Evolutionary conservation across 2,888 invertebrate genomes (phyloP).

Genomic region (Ochropleura leucogaster): DNA sequence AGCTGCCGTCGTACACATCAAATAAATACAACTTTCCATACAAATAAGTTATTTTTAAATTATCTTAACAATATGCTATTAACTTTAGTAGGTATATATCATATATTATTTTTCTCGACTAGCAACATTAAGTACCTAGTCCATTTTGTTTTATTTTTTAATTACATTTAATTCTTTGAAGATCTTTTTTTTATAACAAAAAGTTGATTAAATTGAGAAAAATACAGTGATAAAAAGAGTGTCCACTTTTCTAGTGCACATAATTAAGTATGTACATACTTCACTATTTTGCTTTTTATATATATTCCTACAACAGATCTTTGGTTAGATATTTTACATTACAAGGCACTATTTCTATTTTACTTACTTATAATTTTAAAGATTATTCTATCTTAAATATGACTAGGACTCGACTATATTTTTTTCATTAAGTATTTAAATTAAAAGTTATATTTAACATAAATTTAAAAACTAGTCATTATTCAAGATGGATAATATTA

Average conservation of each 20-base stretch:
- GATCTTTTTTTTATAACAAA: constrained; percentile 1
- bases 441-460: constrained; percentile 28
- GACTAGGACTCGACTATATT: constrained; percentile 66
- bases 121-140: constrained; percentile 49
- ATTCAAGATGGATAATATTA: constrained; percentile 42
- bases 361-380: constrained; percentile 21
- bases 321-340: constrained; percentile 55
- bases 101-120: constrained; percentile 54
- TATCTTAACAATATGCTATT: constrained; percentile 19
- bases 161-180: constrained; percentile 10
- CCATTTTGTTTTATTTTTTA: constrained; percentile 46
- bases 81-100: not conserved
- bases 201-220: constrained; percentile 3
- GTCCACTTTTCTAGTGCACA: constrained; percentile 7
- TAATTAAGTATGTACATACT: constrained; percentile 2
- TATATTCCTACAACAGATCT: constrained; percentile 37
- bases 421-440: constrained; percentile 27
- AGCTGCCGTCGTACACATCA: constrained; percentile 62
- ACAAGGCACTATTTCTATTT: constrained; percentile 51
- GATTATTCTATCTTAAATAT: constrained; percentile 49
- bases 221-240: not conserved
- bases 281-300: constrained; percentile 4
- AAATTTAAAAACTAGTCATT: constrained; percentile 39
- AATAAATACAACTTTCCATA: constrained; percentile 65
- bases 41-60: constrained; percentile 45